Base-by-base conservation (phyloP, 2,113 vertebrate species). In the Glareola pratincola region DNA sequence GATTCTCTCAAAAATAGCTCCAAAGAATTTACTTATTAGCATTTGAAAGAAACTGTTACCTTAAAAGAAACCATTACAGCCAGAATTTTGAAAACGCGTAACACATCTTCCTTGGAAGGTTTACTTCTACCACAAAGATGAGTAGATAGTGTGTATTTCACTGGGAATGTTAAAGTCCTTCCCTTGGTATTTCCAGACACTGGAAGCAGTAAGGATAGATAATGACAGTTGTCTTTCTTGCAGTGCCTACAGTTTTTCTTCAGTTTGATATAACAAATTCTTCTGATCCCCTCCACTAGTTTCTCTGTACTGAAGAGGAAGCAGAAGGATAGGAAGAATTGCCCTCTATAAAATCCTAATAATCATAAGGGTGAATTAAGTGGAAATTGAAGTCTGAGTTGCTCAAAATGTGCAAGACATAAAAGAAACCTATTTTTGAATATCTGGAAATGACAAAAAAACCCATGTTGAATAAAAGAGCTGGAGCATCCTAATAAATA, bases 1-100 rank as follows among this genome's bases (percentile, higher is more conserved):
- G 18, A 54, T 47, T 92, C 45, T 34, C 39, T 34, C 50, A 84
- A 69, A 86, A 84, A 17, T 59, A 59, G 24, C 60, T 87, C 76
- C 23, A 67, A 87, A 92, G 73, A 81, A 71, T 74, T 83, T 56
- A 17, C 48, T 71, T 83, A 86, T 86, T 87, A 89, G 18, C 60
- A 92, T 91, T 85, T 92, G 69, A 89, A 95, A 95, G 89, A 56
- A 87, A 64, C 23, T 15, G 5, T 66, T 94, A 72, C 86, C 43
- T 95, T 89, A 59, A 81, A 47, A 85, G 37, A 84, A 94, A 85
- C 11, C 54, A 91, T 95, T 89, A n/a, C 18, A 87, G 47, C 8
- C 39, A 37, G 26, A 36, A 8, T 66, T 88, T 66, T 91, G 64
- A 59, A 78, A 84, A 94, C 7, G 23, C 50, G 12, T 29, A 76